Conservation (phyloP, 2,113 vertebrate species). For the Eulacestoma nigropectus region DNA sequence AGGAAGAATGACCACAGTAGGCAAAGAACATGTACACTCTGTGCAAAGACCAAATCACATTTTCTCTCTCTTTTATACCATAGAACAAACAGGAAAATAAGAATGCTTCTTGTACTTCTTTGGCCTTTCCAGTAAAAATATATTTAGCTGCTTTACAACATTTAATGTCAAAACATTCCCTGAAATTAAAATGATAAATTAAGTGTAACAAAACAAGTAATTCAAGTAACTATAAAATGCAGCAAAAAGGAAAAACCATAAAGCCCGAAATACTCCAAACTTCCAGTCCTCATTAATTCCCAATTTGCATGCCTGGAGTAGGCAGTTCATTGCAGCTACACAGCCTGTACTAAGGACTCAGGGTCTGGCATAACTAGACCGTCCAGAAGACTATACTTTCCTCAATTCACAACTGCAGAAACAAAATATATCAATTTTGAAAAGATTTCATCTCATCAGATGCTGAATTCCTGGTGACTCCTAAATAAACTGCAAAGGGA, state of each 20-base stretch:
- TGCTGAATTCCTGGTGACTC: background rate
- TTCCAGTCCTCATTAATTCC: background rate
- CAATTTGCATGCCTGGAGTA: background rate
- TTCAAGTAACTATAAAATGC: background rate
- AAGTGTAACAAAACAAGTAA: background rate
- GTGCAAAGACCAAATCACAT: background rate
- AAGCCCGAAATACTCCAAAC: background rate
- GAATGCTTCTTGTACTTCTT: background rate
- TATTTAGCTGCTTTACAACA: background rate
- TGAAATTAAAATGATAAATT: conserved; percentile 2
- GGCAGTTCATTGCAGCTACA: background rate
- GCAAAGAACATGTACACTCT: background rate
- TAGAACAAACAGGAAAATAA: background rate
- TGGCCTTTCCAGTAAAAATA: background rate
- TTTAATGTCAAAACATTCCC: background rate
- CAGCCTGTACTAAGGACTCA: background rate
- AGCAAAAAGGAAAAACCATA: background rate
- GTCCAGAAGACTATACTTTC: background rate
- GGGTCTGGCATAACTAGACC: background rate
- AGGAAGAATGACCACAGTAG: background rate
- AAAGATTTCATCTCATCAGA: background rate
- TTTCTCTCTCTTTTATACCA: background rate
- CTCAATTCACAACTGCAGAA: background rate
- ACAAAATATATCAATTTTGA: background rate
- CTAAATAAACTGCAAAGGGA: background rate